Conservation (phyloP, 1,140 invertebrate genomes). For the Neodiprion lecontei region DNA sequence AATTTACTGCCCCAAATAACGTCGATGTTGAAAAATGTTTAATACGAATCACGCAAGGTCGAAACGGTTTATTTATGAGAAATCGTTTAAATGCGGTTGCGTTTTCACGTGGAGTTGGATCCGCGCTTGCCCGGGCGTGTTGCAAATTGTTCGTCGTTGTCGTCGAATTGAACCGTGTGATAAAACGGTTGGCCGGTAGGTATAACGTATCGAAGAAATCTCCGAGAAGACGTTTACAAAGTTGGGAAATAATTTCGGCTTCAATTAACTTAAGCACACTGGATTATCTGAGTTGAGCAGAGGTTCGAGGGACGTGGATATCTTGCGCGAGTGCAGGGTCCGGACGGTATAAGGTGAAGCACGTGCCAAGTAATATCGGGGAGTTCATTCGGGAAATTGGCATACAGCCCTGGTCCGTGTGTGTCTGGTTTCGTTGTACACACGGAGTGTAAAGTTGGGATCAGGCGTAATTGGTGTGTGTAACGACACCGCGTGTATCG, state of each 20-base stretch:
- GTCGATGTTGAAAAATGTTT: too few relatives aligned
- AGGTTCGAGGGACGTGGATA: background rate
- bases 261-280: background rate
- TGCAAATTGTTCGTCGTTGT: too few relatives aligned
- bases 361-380: constrained; percentile 1
- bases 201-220: too few relatives aligned
- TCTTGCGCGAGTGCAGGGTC: background rate
- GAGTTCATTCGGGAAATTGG: background rate
- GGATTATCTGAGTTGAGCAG: constrained; percentile 2
- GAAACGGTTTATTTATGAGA: too few relatives aligned
- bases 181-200: too few relatives aligned
- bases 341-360: background rate
- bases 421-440: background rate
- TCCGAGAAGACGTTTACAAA: background rate
- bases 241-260: background rate
- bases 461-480: background rate
- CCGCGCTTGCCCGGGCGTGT: too few relatives aligned
- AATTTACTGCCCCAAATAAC: too few relatives aligned
- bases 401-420: background rate
- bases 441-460: background rate
- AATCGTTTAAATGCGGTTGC: too few relatives aligned
- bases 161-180: too few relatives aligned
- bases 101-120: too few relatives aligned
- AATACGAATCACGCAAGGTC: too few relatives aligned
- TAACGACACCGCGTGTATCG: background rate